Evolutionary conservation across 2,113 vertebrate species (phyloP).

Genomic region (Emydocephalus ijimae): DNA sequence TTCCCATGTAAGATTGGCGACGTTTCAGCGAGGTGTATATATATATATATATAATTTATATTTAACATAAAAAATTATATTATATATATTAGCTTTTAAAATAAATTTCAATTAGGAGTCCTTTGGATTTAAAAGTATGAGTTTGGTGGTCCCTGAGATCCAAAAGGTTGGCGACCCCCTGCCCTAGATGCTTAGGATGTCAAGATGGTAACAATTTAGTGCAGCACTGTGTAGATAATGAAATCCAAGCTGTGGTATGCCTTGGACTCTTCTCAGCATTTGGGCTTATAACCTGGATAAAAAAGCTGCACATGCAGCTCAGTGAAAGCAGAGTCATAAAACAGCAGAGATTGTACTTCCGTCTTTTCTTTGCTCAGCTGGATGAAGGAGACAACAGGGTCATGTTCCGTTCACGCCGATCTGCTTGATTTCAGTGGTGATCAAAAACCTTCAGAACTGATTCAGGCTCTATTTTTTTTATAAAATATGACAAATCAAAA

Average conservation of each 20-base stretch:
- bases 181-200: background rate
- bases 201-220: background rate
- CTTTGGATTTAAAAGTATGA: too few relatives aligned
- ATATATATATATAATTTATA: too few relatives aligned
- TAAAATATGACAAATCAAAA: background rate
- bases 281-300: background rate
- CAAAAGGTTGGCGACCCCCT: too few relatives aligned
- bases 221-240: background rate
- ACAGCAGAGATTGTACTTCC: background rate
- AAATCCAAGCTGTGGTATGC: background rate
- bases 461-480: background rate
- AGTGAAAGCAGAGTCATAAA: background rate
- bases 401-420: background rate
- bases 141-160: too few relatives aligned
- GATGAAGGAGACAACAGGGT: background rate
- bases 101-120: too few relatives aligned
- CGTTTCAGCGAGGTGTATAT: too few relatives aligned
- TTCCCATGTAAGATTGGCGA: too few relatives aligned
- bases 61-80: too few relatives aligned
- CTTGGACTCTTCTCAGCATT: background rate
- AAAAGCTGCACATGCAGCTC: background rate
- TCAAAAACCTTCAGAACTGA: background rate
- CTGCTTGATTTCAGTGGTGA: constrained; percentile 12
- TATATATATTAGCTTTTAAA: too few relatives aligned
- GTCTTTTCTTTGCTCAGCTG: background rate